Evolutionary conservation across 2,888 invertebrate species (phyloP).

Genomic region (Tipula vernalis): DNA sequence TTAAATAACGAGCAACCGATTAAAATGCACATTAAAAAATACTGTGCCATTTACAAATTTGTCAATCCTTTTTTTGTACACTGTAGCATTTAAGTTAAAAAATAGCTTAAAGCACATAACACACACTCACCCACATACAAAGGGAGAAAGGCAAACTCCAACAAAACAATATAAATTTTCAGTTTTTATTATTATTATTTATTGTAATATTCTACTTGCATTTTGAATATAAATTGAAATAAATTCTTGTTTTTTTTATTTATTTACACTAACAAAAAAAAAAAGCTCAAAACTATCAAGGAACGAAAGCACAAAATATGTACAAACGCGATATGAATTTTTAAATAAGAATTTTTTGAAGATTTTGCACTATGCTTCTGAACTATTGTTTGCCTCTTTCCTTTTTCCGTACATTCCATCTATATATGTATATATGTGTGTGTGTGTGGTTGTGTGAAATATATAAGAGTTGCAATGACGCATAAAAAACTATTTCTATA

Average conservation of each 20-base stretch:
- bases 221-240: slow-evolving; percentile 4
- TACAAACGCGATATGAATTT: neutral
- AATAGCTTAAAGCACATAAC: neutral
- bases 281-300: neutral
- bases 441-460: neutral
- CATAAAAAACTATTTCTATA: neutral
- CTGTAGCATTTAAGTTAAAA: neutral
- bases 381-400: neutral
- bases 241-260: neutral
- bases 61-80: neutral
- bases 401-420: neutral
- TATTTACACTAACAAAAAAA: neutral
- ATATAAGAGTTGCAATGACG: neutral
- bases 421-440: neutral
- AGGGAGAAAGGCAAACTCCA: neutral
- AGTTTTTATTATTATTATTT: neutral
- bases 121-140: neutral
- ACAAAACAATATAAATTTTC: neutral
- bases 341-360: slow-evolving; percentile 1
- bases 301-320: neutral
- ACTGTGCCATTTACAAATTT: neutral
- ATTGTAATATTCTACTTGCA: slow-evolving; percentile 4
- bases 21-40: neutral
- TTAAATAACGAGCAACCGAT: neutral
- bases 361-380: neutral